Evolutionary conservation across 1,140 invertebrate species (phyloP), one percentile per base, ranked within the genome.

Genomic region (Metopolophium dirhodum): DNA sequence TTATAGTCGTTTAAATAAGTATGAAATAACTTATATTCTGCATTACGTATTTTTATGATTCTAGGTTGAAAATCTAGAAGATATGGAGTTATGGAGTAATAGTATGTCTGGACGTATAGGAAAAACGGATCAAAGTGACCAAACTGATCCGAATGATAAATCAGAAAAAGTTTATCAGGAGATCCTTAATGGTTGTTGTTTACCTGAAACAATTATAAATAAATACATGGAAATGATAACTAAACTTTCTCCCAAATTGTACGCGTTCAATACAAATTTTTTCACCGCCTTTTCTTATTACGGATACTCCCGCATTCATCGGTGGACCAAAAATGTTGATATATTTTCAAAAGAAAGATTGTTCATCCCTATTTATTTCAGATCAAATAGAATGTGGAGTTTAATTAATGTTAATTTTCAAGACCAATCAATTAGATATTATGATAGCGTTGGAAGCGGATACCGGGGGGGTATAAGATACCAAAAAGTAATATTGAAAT

Each of bases 321-420:
- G 86, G n/a, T 94, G 90, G 93, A 94, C 93, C 23, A 94, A 89
- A 88, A 94, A 93, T 18, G 94, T 98, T 45, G 98, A 99, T 95
- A 96, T 99, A 91, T 99, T 99, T 95, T 95, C 96, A 4, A 96
- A 97, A 94, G 97, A 99, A 94, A 95, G 98, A 22, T 95, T 99
- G 41, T 95, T 99, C 20, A 96, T 99, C 30, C 99, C 99, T 0
- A 97, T 99, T 47, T 99, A 99, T 96, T 95, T 99, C 41, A 97
- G 97, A 7, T 22, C 54, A 85, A 49, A 93, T 7, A 97, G 99
- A 94, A 99, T 99, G 95, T 99, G 99, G 99, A 99, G 98, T 95
- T 96, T 99, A 96, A 97, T 98, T 26, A 96, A 98, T 30, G 96
- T 99, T 7, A 97, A 99, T 95, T 97, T 99, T 94, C 96, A 96